Conservation (phyloP, 2,797 vertebrate species). For the Clamator glandarius region DNA sequence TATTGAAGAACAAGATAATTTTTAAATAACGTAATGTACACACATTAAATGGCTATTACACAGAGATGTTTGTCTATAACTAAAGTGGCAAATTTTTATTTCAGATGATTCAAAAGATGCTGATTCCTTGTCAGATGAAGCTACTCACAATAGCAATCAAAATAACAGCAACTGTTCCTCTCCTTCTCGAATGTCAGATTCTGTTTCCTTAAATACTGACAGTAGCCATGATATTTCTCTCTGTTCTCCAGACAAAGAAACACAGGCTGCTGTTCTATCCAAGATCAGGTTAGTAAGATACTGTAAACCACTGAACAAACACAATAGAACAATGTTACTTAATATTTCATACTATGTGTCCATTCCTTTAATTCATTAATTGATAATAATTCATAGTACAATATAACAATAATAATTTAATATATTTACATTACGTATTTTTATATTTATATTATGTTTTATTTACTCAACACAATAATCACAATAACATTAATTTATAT, state of each 20-base stretch:
- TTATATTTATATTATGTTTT: no score
- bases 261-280: conserved; percentile 82
- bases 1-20: neutral
- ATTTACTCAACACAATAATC: no score
- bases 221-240: conserved; percentile 96
- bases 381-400: no score
- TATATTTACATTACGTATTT: no score
- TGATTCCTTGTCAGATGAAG: conserved; percentile 94
- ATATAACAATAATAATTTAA: no score
- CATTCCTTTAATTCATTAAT: neutral
- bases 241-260: conserved; percentile 92
- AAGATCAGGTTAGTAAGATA: conserved; percentile 84
- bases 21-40: neutral
- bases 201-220: conserved; percentile 95
- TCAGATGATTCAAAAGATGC: conserved; percentile 90
- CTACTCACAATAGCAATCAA: conserved; percentile 96
- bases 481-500: no score
- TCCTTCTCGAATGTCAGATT: conserved; percentile 99
- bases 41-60: neutral
- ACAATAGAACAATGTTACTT: neutral
- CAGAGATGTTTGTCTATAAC: neutral
- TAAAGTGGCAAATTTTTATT: conserved; percentile 59
- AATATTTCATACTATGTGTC: neutral
- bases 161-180: conserved; percentile 99
- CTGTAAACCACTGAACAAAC: neutral